These are phyloP conservation scores for Stegastes partitus DNA, from an alignment of 2,113 vertebrate genomes.

Conservation along the genomic window DNA sequence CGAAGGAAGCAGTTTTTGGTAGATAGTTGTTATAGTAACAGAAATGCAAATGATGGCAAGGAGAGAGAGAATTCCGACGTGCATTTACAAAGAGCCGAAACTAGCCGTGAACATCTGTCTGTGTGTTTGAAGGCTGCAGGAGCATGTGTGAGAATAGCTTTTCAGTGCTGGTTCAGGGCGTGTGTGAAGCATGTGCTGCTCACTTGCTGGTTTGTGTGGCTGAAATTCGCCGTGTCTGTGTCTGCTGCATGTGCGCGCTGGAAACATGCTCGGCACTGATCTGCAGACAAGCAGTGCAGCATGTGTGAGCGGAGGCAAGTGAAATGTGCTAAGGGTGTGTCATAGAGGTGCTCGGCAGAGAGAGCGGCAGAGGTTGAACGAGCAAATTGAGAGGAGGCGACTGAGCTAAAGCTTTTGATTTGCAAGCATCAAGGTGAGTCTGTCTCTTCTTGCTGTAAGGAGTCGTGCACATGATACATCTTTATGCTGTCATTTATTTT, in stretches of 20 bases:
- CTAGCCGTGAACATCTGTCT: slow-evolving; percentile 27
- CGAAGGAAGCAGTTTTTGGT: slow-evolving; percentile 27
- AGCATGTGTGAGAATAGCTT: slow-evolving; percentile 22
- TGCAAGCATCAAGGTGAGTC: slow-evolving; percentile 65
- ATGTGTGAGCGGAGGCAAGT: slow-evolving; percentile 46
- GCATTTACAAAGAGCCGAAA: slow-evolving; percentile 17
- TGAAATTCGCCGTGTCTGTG: slow-evolving; percentile 23
- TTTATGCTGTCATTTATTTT: slow-evolving; percentile 8
- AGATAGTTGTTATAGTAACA: slow-evolving; percentile 75
- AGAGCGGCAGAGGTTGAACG: slow-evolving; percentile 17
- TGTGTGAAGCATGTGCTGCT: slow-evolving; percentile 19
- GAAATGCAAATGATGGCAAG: slow-evolving; percentile 52
- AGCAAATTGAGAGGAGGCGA: slow-evolving; percentile 26
- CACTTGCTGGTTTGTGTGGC: slow-evolving; percentile 11
- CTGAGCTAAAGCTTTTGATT: slow-evolving; percentile 38
- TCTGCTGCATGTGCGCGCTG: slow-evolving; percentile 38
- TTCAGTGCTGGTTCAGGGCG: slow-evolving; percentile 22
- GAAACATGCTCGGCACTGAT: slow-evolving; percentile 46
- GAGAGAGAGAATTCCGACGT: slow-evolving; percentile 15
- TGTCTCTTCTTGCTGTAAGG: slow-evolving; percentile 13
- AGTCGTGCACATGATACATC: background rate
- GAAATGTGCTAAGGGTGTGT: slow-evolving; percentile 68
- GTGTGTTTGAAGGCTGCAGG: slow-evolving; percentile 17
- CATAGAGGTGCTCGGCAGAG: slow-evolving; percentile 52
- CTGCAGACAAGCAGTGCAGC: slow-evolving; percentile 59